Evolutionary conservation across 2,797 vertebrate species (phyloP), one percentile per base, ranked within the genome.

Genomic region (Pelobates cultripes): DNA sequence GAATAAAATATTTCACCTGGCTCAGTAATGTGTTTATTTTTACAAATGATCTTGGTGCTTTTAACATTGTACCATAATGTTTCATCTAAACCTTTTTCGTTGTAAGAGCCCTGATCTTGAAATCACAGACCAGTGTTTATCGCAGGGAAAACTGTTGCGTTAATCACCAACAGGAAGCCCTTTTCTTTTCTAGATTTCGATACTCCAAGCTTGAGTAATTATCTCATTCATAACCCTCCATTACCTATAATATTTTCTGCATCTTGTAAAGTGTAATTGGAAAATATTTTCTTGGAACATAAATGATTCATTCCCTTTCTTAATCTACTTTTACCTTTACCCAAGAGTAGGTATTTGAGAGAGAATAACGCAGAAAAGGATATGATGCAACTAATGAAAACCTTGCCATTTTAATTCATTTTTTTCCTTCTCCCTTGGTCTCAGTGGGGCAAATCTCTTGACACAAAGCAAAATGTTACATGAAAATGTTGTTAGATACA

Each of bases 321-420:
- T 94, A 93, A 94, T 93, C 93, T 91, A 85, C 61, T 85, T 91
- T 91, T 84, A 89, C 89, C 84, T 91, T 92, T 83, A 90, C 89
- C 88, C 89, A 67, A 60, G 88, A 93, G 90, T 90, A 87, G 86
- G 88, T 90, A 91, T 57, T 43, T 87, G 87, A 90, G 85, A 86
- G 89, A 89, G 88, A 89, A 90, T 86, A 80, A 84, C 4, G 90
- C 82, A 87, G 86, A 90, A 89, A 88, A 88, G 89, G 93, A 92
- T 94, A 95, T 94, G 86, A 85, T 86, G 85, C 86, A 91, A 80
- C 91, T 93, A 94, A 95, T 96, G 90, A 90, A 92, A 94, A 93
- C 87, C 92, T 90, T 95, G 91, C 91, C 94, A 94, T 90, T 86
- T 87, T 87, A 84, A 81, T 92, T 51, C 47, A 6, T 51, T 5